These are phyloP conservation scores for Cremastinae sp. DNA, from an alignment of 2,888 invertebrate species.

Conservation along the genomic window DNA sequence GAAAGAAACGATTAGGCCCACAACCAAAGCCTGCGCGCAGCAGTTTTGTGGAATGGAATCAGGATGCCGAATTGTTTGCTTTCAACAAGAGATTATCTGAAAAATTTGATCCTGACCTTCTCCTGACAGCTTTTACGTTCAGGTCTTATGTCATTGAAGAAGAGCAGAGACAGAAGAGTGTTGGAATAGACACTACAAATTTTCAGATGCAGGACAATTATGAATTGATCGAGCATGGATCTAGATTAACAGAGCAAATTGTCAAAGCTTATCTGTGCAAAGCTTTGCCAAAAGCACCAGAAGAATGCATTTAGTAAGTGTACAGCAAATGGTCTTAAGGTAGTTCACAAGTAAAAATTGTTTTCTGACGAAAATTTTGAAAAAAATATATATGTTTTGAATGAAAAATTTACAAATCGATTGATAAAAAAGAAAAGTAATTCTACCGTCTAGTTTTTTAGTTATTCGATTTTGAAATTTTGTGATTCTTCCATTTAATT, in stretches of 20 bases:
- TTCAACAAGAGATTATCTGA: constrained; percentile 93
- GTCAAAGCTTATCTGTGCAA: constrained; percentile 86
- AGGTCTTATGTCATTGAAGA: constrained; percentile 89
- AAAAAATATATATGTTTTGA: too few species aligned
- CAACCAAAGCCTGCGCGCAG: constrained; percentile 81
- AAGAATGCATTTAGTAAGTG: constrained; percentile 85
- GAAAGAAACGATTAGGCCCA: constrained; percentile 80
- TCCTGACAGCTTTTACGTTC: constrained; percentile 90
- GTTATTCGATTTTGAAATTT: too few species aligned
- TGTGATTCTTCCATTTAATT: too few species aligned
- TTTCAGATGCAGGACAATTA: constrained; percentile 86
- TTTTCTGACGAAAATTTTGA: too few species aligned
- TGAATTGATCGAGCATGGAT: constrained; percentile 86
- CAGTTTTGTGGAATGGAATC: constrained; percentile 91
- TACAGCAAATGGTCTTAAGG: too few species aligned
- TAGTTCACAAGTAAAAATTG: too few species aligned
- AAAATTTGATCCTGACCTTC: constrained; percentile 86
- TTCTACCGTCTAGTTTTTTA: too few species aligned
- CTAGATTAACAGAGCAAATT: constrained; percentile 84
- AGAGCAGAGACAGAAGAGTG: constrained; percentile 85
- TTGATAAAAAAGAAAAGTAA: too few species aligned
- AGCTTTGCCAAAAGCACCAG: constrained; percentile 87
- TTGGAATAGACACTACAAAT: constrained; percentile 84
- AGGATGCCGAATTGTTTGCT: constrained; percentile 92
- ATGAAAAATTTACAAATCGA: too few species aligned